phyloP scores from a whole-genome alignment of 2,888 invertebrate genomes.

The Merodon equestris region DNA sequence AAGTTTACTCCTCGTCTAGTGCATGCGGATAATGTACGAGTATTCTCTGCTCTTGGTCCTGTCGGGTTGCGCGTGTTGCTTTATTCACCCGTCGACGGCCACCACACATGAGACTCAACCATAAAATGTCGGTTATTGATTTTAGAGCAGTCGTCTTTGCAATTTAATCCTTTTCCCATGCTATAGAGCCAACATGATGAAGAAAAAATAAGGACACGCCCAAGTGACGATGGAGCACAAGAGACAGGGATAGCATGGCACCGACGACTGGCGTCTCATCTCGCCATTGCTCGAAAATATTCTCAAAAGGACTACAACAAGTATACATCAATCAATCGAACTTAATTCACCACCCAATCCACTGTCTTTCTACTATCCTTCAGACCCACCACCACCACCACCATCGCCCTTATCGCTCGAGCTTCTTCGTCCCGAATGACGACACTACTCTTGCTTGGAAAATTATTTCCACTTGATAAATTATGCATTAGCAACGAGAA shows the following conservation, averaged over 20 bases:
- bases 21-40: slow-evolving; percentile 50
- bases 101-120: slow-evolving; percentile 42
- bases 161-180: slow-evolving; percentile 26
- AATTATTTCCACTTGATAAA: slow-evolving; percentile 65
- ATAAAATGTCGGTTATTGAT: slow-evolving; percentile 39
- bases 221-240: background rate
- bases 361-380: slow-evolving; percentile 3
- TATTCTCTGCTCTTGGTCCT: no score
- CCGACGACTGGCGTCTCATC: no score
- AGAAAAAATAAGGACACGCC: no score
- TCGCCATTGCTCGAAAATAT: slow-evolving; percentile 57
- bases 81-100: slow-evolving; percentile 1
- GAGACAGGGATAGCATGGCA: background rate
- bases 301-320: slow-evolving; percentile 51
- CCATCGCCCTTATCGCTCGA: slow-evolving; percentile 6
- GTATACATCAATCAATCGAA: slow-evolving; percentile 57
- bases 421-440: background rate
- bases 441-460: background rate
- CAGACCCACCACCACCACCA: background rate
- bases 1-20: slow-evolving; percentile 54
- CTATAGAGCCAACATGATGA: no score
- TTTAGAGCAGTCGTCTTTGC: slow-evolving; percentile 19
- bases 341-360: slow-evolving; percentile 47
- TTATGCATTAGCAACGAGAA: slow-evolving; percentile 55
- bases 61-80: no score